Evolutionary conservation across 2,797 vertebrate species (phyloP).

Genomic region (Oreortyx pictus): DNA sequence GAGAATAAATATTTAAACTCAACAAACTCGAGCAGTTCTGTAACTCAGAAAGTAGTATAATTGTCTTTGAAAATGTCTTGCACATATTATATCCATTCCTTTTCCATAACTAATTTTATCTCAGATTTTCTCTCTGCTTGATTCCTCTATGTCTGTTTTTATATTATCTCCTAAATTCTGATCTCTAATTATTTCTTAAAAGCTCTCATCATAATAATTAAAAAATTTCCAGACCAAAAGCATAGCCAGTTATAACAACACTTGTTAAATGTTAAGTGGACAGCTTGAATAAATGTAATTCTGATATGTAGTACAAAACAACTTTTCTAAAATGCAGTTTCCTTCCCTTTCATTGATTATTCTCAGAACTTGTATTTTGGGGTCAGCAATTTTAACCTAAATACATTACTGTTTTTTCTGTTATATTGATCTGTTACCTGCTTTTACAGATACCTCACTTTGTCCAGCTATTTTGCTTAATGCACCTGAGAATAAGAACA

Average conservation of each 20-base stretch:
- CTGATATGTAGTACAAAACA: background rate
- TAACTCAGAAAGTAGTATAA: background rate
- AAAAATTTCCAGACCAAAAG: background rate
- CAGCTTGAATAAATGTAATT: background rate
- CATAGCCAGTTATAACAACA: background rate
- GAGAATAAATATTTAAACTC: background rate
- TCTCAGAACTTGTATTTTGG: background rate
- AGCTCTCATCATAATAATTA: background rate
- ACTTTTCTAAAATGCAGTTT: background rate
- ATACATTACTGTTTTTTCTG: slow-evolving; percentile 26
- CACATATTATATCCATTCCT: background rate
- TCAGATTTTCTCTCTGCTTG: background rate
- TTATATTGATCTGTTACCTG: background rate
- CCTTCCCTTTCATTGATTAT: background rate
- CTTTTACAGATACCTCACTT: slow-evolving; percentile 75
- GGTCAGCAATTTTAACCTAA: background rate
- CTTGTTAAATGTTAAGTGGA: background rate
- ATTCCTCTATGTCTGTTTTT: background rate
- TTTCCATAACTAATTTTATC: background rate
- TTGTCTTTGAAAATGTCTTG: background rate
- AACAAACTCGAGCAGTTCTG: background rate
- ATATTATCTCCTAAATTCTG: background rate
- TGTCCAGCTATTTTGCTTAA: slow-evolving; percentile 77
- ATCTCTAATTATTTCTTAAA: background rate
- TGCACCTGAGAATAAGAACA: slow-evolving; percentile 72